Percentiles rank a stretch among this genome's conserved stretches.
These are phyloP conservation scores for Micrastur ruficollis DNA, from an alignment of 2,797 vertebrate species.

Conservation along the genomic window DNA sequence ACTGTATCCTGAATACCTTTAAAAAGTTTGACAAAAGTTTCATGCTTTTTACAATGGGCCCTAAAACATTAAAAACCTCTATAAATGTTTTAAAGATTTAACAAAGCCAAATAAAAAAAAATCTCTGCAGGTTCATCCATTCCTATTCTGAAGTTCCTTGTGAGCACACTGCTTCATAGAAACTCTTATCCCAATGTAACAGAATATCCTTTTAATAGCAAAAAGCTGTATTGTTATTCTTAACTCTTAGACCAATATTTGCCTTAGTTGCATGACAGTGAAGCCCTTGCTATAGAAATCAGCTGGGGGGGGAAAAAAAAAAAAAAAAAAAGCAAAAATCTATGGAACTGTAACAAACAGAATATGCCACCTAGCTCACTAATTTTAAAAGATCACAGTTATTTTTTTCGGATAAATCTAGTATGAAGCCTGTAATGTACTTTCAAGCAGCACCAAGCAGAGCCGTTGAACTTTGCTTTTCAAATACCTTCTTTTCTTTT, in stretches of 20 bases:
- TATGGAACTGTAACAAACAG: background rate
- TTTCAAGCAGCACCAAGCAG: constrained; percentile 48
- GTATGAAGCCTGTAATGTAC: background rate
- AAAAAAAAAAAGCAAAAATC: background rate
- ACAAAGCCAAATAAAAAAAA: constrained; percentile 22
- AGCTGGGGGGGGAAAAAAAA: background rate
- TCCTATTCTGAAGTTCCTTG: constrained; percentile 18
- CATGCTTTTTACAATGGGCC: constrained; percentile 12
- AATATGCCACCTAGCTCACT: background rate
- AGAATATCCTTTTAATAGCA: constrained; percentile 2
- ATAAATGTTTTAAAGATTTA: constrained; percentile 36
- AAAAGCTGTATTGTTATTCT: constrained; percentile 46
- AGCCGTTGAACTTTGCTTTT: constrained; percentile 42
- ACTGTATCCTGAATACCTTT: background rate
- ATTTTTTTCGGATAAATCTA: constrained; percentile 23
- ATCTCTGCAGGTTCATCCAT: background rate
- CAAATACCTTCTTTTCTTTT: background rate
- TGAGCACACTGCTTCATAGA: constrained; percentile 7
- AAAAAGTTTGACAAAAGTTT: constrained; percentile 44
- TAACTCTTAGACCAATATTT: constrained; percentile 48
- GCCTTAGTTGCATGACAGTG: constrained; percentile 41
- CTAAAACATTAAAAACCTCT: constrained; percentile 36
- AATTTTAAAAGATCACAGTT: constrained; percentile 18
- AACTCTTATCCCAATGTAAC: constrained; percentile 42
- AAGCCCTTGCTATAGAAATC: constrained; percentile 7